Base-by-base conservation (phyloP, 2,113 vertebrate species). In the Triplophysa tibetana region DNA sequence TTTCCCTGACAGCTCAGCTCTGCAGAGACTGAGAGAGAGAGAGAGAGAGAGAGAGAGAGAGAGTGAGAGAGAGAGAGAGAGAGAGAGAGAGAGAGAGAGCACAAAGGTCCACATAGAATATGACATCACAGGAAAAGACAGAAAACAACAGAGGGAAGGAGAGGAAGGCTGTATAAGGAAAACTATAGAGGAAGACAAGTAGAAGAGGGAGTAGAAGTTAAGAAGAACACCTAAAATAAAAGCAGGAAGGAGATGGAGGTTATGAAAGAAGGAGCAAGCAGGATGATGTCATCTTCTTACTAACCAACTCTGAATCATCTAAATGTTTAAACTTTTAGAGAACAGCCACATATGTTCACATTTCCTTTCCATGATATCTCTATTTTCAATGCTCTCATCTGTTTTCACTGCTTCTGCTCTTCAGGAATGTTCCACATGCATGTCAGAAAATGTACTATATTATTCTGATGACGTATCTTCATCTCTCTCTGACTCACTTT, bases 1-100 rank as follows among this genome's bases (percentile, higher is more conserved):
- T 82, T 79, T 82, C 79, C 83, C 85, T 89, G 86, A 86, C 85
- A 85, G 79, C 81, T 87, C 84, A 83, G 48, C 68, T 86, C 86
- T 86, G 84, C 80, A 85, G 16, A 14, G 83, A 80, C 74, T 87
- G 85, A 88, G 29, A 48, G 48, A 64, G 65, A 63, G 45, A 63
- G 66, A n/a, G n/a, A n/a, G n/a, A n/a, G n/a, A n/a, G n/a, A n/a
- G n/a, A n/a, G n/a, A 69, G 65, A 50, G 33, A 21, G 43, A 9
- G 74, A 65, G 11, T 41, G 41, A 43, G 41, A 43, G 2, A 24
- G 24, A 24, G 16, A 85, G 16, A 14, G 83, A 80, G 70, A 86
- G 86, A 88, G 29, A 48, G 48, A 64, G 65, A 63, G 45, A 63
- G 66, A 50, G 38, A 38, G 43, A 10, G 75, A 54, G 19, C 2